Evolutionary conservation across 2,113 vertebrate species (phyloP).

Genomic region (Neolamprologus modestus): DNA sequence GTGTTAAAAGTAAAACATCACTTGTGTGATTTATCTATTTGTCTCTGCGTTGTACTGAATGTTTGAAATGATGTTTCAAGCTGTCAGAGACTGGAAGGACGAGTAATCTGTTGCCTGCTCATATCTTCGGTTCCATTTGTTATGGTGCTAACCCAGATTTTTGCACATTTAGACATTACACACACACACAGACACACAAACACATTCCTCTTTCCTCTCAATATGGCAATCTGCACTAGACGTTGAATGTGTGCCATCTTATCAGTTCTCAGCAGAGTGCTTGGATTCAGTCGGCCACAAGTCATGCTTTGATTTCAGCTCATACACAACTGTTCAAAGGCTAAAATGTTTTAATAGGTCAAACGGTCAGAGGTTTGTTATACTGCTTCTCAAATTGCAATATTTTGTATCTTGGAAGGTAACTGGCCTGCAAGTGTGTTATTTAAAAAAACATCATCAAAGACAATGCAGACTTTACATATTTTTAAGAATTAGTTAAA

Average conservation of each 20-base stretch:
- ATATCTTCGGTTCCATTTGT: not conserved
- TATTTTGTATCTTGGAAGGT: not conserved
- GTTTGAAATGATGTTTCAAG: not conserved
- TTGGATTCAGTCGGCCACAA: slow-evolving; percentile 16
- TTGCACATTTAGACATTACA: not conserved
- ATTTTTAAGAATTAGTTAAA: not conserved
- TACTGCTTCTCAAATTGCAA: not conserved
- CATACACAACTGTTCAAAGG: slow-evolving; percentile 9
- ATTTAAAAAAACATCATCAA: not conserved
- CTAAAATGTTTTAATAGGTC: slow-evolving; percentile 2
- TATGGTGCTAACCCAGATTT: not conserved
- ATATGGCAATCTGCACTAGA: slow-evolving; percentile 16
- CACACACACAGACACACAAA: not conserved
- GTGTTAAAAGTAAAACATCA: not conserved
- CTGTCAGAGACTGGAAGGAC: not conserved
- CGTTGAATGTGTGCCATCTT: slow-evolving; percentile 35
- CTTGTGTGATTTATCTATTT: not conserved
- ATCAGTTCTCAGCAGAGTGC: slow-evolving; percentile 36
- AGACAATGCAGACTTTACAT: not conserved
- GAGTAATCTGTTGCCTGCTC: not conserved
- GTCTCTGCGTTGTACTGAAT: not conserved
- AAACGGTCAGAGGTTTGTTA: not conserved
- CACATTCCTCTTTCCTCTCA: not conserved
- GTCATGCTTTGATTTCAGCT: slow-evolving; percentile 34
- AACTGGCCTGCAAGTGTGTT: not conserved